Evolutionary conservation across 2,113 vertebrate species (phyloP), one percentile per base, ranked within the genome.

Genomic region (Melanotaenia duboulayi): DNA sequence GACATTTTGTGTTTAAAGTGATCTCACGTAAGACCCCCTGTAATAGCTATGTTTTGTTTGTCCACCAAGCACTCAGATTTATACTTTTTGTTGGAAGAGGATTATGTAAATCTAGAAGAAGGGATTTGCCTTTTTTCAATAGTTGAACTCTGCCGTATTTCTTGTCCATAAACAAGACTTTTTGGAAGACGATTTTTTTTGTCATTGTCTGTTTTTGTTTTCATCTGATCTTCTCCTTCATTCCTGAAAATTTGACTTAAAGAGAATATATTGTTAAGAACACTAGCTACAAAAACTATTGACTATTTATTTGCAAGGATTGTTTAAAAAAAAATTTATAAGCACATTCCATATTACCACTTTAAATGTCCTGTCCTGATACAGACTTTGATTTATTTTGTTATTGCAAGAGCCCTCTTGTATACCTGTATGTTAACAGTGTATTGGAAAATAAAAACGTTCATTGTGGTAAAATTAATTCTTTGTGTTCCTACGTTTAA

Each of bases 341-440:
- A 79, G 83, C 88, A 93, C 92, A 93, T 94, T 93, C 92, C 93
- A 89, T 89, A 78, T 88, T 89, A 84, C 85, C 90, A 90, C 88
- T 92, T 37, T 86, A 73, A 86, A 84, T 83, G 76, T 90, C 89
- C 44, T 88, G 85, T 87, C 87, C 51, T 81, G 75, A 89, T 90
- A 82, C 52, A 78, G 44, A 85, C 65, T 84, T 90, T 82, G 85
- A 87, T 90, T 76, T 87, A 78, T 90, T 91, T 90, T 90, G 84
- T 92, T 90, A 90, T 86, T 84, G 80, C 85, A 74, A 81, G 87
- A 90, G 83, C 65, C 85, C 77, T 87, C 77, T 81, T 89, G 78
- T 89, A 77, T 86, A 85, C 71, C 57, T 87, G 80, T 91, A 86
- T 91, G 90, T 91, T 84, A 67, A 86, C 74, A 74, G 82, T 92